Evolutionary conservation across 2,888 invertebrate genomes (phyloP), one percentile per base, ranked within the genome.

Genomic region (Trichacis sp.): DNA sequence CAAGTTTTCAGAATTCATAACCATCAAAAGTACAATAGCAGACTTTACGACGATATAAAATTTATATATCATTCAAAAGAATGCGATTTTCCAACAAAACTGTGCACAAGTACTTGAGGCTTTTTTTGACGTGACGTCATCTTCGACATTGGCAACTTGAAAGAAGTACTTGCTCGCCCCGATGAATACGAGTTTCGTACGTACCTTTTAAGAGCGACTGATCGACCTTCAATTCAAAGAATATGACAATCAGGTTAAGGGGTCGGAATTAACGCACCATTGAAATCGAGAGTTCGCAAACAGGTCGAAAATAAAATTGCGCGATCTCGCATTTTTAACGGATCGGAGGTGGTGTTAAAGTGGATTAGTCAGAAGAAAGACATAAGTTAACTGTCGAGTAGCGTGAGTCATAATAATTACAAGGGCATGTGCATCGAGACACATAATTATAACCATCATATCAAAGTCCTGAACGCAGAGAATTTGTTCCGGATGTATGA

Each of bases 271-370:
- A 58, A 58, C 66, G 62, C 64, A 63, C 46, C 54, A 18, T 15
- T 45, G 65, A 65, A 69, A 69, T 48, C 60, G 69, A 69, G 61
- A 66, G 69, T 69, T 63, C 47, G 59, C 62, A 65, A 59, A 63
- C 56, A 46, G 47, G 58, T 53, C 48, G 65, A 68, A 62, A 59
- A 59, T 43, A 57, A 66, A 59, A 64, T 49, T 15, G 42, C 48
- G 30, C 5, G 9, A 43, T 19, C 24, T 20, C 5, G 14, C 49
- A 56, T 56, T 60, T 64, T 64, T 64, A 52, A 42, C 1, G 18
- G 6, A 17, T 43, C 43, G 48, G 36, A 38, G 30, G 33, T 12
- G 14, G n/a, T 8, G 50, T 19, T 38, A 5, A 30, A 18, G 38
- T 5, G 12, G 38, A 38, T 12, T 20, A 38, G 18, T 45, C 43